These are phyloP conservation scores for Daktulosphaira vitifoliae DNA, from an alignment of 1,140 invertebrate species.

Conservation along the genomic window DNA sequence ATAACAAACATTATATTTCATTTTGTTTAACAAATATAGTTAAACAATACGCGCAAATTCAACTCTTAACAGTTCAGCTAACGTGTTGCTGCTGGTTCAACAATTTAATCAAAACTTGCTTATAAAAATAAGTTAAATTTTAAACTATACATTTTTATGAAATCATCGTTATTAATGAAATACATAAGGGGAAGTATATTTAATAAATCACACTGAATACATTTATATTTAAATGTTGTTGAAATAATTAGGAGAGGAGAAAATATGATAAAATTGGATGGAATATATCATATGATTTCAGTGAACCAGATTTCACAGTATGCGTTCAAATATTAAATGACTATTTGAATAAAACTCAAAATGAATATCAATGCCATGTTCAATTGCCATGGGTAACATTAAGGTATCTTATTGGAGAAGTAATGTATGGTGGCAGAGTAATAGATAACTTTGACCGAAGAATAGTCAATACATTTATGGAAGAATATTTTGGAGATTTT, in stretches of 20 bases:
- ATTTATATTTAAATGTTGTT: too few relatives aligned
- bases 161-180: too few relatives aligned
- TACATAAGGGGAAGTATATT: too few relatives aligned
- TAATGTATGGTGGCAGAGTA: conserved; percentile 87
- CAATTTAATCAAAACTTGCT: too few relatives aligned
- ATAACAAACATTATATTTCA: too few relatives aligned
- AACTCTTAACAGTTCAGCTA: too few relatives aligned
- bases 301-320: conserved; percentile 82
- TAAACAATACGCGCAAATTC: too few relatives aligned
- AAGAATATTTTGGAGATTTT: conserved; percentile 90
- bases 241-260: conserved; percentile 59
- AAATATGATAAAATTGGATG: conserved; percentile 90
- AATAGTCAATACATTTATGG: conserved; percentile 77
- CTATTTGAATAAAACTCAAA: conserved; percentile 54
- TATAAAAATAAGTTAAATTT: too few relatives aligned
- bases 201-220: too few relatives aligned
- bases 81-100: too few relatives aligned
- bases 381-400: conserved; percentile 77
- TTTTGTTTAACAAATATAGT: too few relatives aligned
- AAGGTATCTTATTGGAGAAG: conserved; percentile 85
- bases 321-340: conserved; percentile 72
- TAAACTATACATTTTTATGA: too few relatives aligned
- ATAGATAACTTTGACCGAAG: conserved; percentile 82
- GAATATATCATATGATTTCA: conserved; percentile 89
- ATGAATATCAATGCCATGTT: conserved; percentile 32